Evolutionary conservation across 2,113 vertebrate genomes (phyloP).

Genomic region (Tamias sibiricus): DNA sequence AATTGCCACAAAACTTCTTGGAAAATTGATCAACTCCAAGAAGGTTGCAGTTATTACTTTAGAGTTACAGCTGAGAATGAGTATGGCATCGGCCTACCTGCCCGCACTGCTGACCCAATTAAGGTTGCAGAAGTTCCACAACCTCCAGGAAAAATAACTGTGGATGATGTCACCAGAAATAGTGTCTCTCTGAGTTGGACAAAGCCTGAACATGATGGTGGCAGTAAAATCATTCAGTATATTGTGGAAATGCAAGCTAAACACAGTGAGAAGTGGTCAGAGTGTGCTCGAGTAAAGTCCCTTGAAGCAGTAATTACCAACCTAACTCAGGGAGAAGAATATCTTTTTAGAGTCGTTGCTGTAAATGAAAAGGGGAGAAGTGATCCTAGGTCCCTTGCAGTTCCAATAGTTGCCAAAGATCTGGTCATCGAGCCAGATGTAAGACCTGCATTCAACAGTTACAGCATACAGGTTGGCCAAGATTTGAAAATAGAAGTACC

Average conservation of each 20-base stretch:
- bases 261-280: conserved; percentile 96
- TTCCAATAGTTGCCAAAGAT: conserved; percentile 96
- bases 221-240: conserved; percentile 97
- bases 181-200: conserved; percentile 97
- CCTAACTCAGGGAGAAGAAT: conserved; percentile 95
- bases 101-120: conserved; percentile 92
- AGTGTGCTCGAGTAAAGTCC: conserved; percentile 94
- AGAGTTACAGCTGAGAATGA: conserved; percentile 96
- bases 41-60: conserved; percentile 98
- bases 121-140: conserved; percentile 99
- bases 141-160: conserved; percentile 94
- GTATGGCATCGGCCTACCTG: conserved; percentile 95
- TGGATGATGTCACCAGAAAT: conserved; percentile 96
- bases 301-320: conserved; percentile 94
- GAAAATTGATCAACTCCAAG: conserved; percentile 97
- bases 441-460: conserved; percentile 94
- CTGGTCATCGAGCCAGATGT: conserved; percentile 97
- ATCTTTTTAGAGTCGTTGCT: conserved; percentile 96
- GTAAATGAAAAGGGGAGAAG: conserved; percentile 98
- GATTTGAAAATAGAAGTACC: conserved; percentile 95
- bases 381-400: conserved; percentile 95
- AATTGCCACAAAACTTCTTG: conserved; percentile 96
- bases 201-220: conserved; percentile 97
- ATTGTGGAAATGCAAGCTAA: conserved; percentile 97
- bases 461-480: conserved; percentile 95